Base-by-base conservation (phyloP, 2,113 vertebrate genomes). In the Emydocephalus ijimae region DNA sequence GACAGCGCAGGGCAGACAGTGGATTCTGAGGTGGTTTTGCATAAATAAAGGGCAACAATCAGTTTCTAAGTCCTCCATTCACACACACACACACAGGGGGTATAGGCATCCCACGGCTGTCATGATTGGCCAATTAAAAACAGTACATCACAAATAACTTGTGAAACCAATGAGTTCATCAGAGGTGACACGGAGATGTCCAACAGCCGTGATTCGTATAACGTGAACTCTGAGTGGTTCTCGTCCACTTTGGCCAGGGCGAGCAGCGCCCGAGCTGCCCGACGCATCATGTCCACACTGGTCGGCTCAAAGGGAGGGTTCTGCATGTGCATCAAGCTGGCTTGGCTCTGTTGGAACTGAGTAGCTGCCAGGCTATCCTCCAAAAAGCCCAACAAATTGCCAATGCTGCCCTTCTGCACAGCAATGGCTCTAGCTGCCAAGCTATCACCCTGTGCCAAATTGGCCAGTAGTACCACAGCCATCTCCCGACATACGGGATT, bases 61-160 rank as follows among this genome's bases (percentile, higher is more conserved):
- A 99, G 98, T 98, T 98, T 98, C 98, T 98, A 98, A 98, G 98
- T 98, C 98, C 97, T 98, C 98, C 98, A 98, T 98, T 98, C 98
- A 98, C 98, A 97, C 98, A 98, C 98, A 98, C 98, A 98, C 98
- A 98, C 98, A 98, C 98, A 50, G 96, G 96, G 95, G 96, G 52
- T 89, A 61, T 96, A 96, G 98, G 97, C 98, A 98, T 98, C 99
- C 98, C 98, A 98, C 98, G 98, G 98, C 99, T 99, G 99, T 99
- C 99, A 99, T 99, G 99, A 99, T 98, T 99, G 99, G 98, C 99
- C 99, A 96, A 99, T 99, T 98, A 99, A 98, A 98, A 99, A 99
- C 96, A 99, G 99, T 99, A 99, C 99, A 95, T 99, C 99, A 98
- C 99, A 99, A 98, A 99, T 99, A 97, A 99, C 99, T 97, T 99